Evolutionary conservation across 37 sponge, comb jelly and placozoan genomes (phyloP), one percentile per base, ranked within the genome.

Genomic region (Crambe crambe): DNA sequence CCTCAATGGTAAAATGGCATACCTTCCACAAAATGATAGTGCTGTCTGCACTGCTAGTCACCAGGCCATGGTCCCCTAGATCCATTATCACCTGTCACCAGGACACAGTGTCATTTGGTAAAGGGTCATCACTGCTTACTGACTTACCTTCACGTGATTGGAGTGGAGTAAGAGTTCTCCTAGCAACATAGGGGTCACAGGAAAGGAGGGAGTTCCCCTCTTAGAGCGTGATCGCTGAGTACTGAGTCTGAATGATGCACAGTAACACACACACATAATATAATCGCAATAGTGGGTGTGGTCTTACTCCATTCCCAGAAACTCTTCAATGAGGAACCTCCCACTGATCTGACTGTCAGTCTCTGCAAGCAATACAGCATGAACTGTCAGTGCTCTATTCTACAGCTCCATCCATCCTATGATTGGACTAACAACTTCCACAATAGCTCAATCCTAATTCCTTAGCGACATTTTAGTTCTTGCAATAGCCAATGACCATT

Each of bases 11-110:
- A n/a, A n/a, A n/a, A n/a, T n/a, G 10, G 30, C n/a, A 21, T 43
- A 86, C 86, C 74, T 86, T 86, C 86, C 86, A 86, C 10, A 86
- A 3, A 37, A 86, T 56, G 29, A 86, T 61, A 12, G 61, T 37
- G 1, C 58, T 40, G 42, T 86, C 86, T 2, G 23, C 68, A 30
- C 80, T 76, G 31, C 80, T 72, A 26, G 86, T 86, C 58, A 79
- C 86, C 2, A 86, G 4, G 2, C 86, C 86, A 64, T 86, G 36
- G 29, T 79, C 75, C 0, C 74, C 74, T 42, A 86, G 56, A 18
- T 71, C 8, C 31, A 21, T 31, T 22, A 86, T 60, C 37, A 73
- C 73, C 86, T 86, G 56, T 3, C 69, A 68, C 9, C 69, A 68
- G 6, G 30, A 17, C 15, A 62, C 12, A n/a, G n/a, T 62, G 31